Evolutionary conservation across 2,888 invertebrate genomes (phyloP).

Genomic region (Machimus rusticus): DNA sequence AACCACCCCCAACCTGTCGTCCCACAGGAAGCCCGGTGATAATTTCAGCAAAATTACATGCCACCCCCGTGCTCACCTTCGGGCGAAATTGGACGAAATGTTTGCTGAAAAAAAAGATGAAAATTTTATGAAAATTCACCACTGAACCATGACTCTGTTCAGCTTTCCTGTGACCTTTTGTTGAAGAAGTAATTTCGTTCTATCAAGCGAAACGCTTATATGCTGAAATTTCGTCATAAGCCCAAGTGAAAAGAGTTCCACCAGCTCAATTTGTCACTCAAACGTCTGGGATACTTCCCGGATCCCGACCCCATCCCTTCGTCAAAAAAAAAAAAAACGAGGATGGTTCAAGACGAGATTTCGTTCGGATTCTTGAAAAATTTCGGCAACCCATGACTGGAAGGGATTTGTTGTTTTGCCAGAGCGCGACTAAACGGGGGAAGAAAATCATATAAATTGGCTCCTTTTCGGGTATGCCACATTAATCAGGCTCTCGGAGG

Average conservation of each 20-base stretch:
- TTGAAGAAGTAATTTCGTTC: not conserved
- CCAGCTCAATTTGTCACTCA: conserved; percentile 10
- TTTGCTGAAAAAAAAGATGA: not conserved
- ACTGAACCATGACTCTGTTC: not conserved
- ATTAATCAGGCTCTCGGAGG: not conserved
- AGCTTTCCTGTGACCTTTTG: not conserved
- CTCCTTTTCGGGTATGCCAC: not conserved
- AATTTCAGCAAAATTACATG: not conserved
- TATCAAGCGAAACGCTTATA: not conserved
- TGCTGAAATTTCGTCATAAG: not conserved
- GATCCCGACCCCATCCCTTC: not conserved
- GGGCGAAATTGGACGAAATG: not conserved
- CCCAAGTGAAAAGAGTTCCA: not conserved
- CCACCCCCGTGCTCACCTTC: not conserved
- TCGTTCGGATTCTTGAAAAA: not conserved
- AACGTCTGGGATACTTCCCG: not conserved
- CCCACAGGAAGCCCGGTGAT: not conserved
- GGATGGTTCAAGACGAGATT: not conserved
- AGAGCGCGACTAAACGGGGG: not conserved
- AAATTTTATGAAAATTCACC: not conserved
- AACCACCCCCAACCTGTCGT: not conserved
- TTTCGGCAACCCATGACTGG: not conserved
- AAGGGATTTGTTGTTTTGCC: not conserved
- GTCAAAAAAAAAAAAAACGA: not conserved
- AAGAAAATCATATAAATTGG: not conserved